Evolutionary conservation across 2,797 vertebrate genomes (phyloP), one percentile per base, ranked within the genome.

Genomic region (Eremophila alpestris): DNA sequence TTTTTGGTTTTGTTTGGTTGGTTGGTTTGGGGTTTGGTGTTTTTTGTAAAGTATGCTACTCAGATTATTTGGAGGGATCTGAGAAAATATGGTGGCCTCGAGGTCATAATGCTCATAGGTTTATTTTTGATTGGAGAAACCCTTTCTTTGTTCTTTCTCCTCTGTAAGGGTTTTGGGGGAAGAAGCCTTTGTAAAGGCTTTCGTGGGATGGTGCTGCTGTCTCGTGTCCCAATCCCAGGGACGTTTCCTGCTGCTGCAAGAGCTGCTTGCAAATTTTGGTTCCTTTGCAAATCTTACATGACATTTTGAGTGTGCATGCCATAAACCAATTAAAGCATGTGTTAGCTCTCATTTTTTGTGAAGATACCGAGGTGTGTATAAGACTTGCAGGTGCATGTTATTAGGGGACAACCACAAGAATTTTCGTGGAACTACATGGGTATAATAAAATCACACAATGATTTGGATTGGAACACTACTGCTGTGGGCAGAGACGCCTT

Each of bases 211-310:
- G 9, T 74, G 14, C 9, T 74, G 0, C 20, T 64, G 2, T 8
- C 1, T 20, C 3, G 4, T 26, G 8, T 29, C 36, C 36, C 9
- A 9, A 0, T 36, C 19, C 7, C 7, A 11, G 10, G 9, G 55
- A 46, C 13, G 9, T 17, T 58, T 20, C 52, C 5, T 46, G 41
- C 38, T 68, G 41, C 59, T 76, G 16, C 20, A 16, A 32, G 34
- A 62, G 16, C n/a, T 69, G 55, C 30, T 13, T 88, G 20, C 7
- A n/a, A 29, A 83, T 62, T 54, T 0, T 2, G 6, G 2, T 41
- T 69, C 62, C 5, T 63, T 4, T 56, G 13, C 15, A 10, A 26
- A 6, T 48, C 10, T 0, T 1, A 1, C 1, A 0, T 10, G 16
- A 3, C 20, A 0, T 41, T 43, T 27, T 0, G 3, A 59, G 6